A percentile compares a stretch with the other conserved stretches of the same genome.
These are phyloP conservation scores for Scaptomyza hsui DNA, from an alignment of 1,140 invertebrate species.

Conservation along the genomic window DNA sequence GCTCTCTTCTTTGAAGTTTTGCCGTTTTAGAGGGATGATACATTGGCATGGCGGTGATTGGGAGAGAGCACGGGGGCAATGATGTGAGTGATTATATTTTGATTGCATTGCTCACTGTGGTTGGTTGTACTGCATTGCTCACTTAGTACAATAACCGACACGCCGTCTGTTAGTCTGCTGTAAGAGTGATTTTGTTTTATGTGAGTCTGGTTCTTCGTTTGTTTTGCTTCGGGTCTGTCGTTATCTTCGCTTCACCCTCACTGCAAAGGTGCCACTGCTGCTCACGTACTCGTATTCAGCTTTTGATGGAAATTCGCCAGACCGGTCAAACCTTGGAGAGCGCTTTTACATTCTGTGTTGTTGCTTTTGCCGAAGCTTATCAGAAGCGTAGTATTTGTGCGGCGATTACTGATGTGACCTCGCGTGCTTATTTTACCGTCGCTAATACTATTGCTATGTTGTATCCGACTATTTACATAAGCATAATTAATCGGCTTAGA, in stretches of 20 bases:
- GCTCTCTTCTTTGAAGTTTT: slow-evolving; percentile 79
- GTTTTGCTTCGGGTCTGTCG: slow-evolving; percentile 80
- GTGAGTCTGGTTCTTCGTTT: slow-evolving; percentile 73
- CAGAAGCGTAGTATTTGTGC: slow-evolving; percentile 68
- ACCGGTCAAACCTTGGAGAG: slow-evolving; percentile 69
- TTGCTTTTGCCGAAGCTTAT: slow-evolving; percentile 54
- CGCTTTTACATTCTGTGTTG: slow-evolving; percentile 70
- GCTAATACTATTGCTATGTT: slow-evolving; percentile 45
- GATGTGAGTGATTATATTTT: slow-evolving; percentile 83
- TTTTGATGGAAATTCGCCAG: slow-evolving; percentile 80
- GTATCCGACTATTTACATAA: slow-evolving; percentile 16
- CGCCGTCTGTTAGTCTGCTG: slow-evolving; percentile 80
- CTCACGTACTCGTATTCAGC: slow-evolving; percentile 75
- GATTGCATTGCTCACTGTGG: slow-evolving; percentile 82
- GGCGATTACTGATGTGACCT: slow-evolving; percentile 70
- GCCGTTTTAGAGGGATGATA: slow-evolving; percentile 80
- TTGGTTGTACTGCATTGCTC: slow-evolving; percentile 82
- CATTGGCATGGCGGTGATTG: slow-evolving; percentile 80
- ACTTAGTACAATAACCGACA: slow-evolving; percentile 79
- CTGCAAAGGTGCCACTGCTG: slow-evolving; percentile 55
- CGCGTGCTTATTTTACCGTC: slow-evolving; percentile 62
- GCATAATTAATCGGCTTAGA: too few species aligned
- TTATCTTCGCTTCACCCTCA: slow-evolving; percentile 74
- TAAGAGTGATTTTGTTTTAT: slow-evolving; percentile 74
- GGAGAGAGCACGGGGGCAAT: slow-evolving; percentile 81